Conservation (phyloP, 1,140 invertebrate genomes). For the Geopemphigus sp. region DNA sequence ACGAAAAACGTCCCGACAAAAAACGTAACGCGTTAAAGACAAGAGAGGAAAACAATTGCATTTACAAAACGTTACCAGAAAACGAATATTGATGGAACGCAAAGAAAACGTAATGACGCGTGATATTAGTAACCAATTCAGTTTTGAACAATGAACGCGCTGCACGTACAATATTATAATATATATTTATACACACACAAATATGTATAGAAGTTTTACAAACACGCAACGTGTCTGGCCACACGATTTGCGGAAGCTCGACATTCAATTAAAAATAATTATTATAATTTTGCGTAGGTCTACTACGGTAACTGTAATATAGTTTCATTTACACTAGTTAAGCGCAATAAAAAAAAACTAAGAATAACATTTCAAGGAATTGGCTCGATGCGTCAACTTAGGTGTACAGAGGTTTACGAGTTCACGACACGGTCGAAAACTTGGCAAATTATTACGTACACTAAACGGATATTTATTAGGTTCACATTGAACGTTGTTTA, state of each 20-base stretch:
- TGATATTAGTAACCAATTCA: background rate
- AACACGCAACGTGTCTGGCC: conserved; percentile 7
- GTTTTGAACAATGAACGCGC: conserved; percentile 4
- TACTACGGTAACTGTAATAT: background rate
- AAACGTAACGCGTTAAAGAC: background rate
- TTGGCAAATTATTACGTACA: background rate
- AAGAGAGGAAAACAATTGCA: background rate
- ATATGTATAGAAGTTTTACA: background rate
- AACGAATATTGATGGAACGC: conserved; percentile 20
- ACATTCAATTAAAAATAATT: conserved; percentile 46
- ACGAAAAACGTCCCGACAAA: no score
- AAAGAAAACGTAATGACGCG: background rate
- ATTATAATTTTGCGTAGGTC: conserved; percentile 13
- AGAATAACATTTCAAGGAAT: conserved; percentile 9
- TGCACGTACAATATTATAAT: no score
- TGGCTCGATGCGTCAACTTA: background rate
- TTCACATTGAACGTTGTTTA: no score
- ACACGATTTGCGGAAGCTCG: conserved; percentile 16
- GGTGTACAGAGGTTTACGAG: background rate
- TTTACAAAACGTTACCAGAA: conserved; percentile 24
- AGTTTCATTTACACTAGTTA: conserved; percentile 17
- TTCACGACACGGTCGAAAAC: background rate
- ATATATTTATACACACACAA: no score
- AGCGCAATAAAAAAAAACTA: conserved; percentile 4
- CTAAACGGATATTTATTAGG: no score